Evolutionary conservation across 2,888 invertebrate species (phyloP).

Genomic region (Chloroclystis v-ata): DNA sequence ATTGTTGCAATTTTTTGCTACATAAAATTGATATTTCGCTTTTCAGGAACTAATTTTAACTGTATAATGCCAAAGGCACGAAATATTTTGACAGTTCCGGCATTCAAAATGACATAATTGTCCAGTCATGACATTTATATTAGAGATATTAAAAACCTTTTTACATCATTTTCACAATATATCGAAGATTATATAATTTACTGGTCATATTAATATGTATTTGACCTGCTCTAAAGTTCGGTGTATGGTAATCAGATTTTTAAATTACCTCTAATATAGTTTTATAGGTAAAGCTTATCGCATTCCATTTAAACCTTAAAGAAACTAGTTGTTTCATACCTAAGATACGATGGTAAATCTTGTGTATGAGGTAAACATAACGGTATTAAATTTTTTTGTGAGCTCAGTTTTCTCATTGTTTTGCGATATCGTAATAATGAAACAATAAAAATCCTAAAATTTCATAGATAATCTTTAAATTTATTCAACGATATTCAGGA

Average conservation of each 20-base stretch:
- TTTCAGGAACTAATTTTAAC: neutral
- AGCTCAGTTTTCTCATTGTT: neutral
- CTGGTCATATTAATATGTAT: slow-evolving; percentile 18
- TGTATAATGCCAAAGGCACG: slow-evolving; percentile 3
- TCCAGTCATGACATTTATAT: slow-evolving; percentile 39
- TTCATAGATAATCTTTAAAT: neutral
- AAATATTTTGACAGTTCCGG: slow-evolving; percentile 34
- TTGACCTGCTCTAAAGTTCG: slow-evolving; percentile 12
- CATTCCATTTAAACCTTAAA: neutral
- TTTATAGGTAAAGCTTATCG: neutral
- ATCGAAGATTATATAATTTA: slow-evolving; percentile 15
- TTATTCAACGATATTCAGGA: neutral
- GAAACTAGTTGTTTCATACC: neutral
- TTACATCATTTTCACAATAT: slow-evolving; percentile 10
- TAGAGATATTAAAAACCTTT: slow-evolving; percentile 14
- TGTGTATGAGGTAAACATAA: neutral
- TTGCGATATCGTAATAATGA: no score
- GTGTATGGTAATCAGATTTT: slow-evolving; percentile 6
- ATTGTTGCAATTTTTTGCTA: no score
- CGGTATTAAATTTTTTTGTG: neutral
- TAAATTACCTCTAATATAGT: neutral
- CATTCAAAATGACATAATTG: slow-evolving; percentile 25
- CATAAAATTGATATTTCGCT: no score
- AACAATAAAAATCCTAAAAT: neutral
- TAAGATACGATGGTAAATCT: neutral